Evolutionary conservation across 2,888 invertebrate species (phyloP).

Genomic region (Machimus rusticus): DNA sequence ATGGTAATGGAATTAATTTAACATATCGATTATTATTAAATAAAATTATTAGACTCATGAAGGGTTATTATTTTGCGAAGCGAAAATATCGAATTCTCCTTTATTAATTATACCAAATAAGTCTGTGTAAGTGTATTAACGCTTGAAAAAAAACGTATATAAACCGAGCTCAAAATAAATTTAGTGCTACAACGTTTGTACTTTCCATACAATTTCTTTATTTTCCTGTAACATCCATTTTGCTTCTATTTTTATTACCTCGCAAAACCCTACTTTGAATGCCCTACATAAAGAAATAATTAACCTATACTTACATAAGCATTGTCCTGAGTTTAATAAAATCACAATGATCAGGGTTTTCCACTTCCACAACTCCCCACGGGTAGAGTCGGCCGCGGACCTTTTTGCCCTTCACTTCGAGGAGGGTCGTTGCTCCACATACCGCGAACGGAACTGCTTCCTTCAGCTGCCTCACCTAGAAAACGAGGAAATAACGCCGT

Average conservation of each 20-base stretch:
- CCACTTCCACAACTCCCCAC: slow-evolving; percentile 98
- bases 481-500: slow-evolving; percentile 21
- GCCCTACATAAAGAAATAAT: neutral
- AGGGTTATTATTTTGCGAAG: too few species aligned
- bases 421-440: slow-evolving; percentile 90
- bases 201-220: neutral
- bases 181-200: neutral
- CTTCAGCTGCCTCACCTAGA: slow-evolving; percentile 82
- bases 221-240: too few species aligned
- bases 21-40: too few species aligned
- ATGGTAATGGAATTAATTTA: too few species aligned
- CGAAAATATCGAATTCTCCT: too few species aligned
- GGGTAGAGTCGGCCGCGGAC: slow-evolving; percentile 95
- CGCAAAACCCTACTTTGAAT: neutral
- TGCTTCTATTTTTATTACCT: neutral
- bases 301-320: slow-evolving; percentile 77
- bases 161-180: neutral
- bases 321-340: slow-evolving; percentile 96
- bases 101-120: too few species aligned
- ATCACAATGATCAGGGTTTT: slow-evolving; percentile 98
- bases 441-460: slow-evolving; percentile 97
- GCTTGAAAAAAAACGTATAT: neutral
- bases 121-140: too few species aligned
- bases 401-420: slow-evolving; percentile 92
- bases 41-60: too few species aligned